Base-by-base conservation (phyloP, 1,140 invertebrate species). In the Pteromalus puparum region DNA sequence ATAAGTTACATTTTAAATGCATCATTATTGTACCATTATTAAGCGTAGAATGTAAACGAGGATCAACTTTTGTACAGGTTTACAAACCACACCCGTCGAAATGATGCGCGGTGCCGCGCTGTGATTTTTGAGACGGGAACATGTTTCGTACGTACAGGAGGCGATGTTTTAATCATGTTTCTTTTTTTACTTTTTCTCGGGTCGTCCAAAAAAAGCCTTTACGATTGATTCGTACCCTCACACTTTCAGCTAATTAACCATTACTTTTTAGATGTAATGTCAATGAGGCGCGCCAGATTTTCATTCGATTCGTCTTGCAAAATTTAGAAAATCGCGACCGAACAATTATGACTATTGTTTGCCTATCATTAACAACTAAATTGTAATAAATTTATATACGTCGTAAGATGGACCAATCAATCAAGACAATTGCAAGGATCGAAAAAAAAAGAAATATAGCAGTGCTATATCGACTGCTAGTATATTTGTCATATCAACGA, bases 1-100 rank as follows among this genome's bases (percentile, higher is more conserved):
- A 92, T 92, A 91, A 92, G 91, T 93, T 93, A 92, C 90, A 91
- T 90, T 92, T 92, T 92, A 92, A 92, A 91, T 91, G 91, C 90
- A 92, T 91, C 92, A 93, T 92, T 91, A 92, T 91, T 91, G 89
- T 92, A 91, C 89, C 90, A 90, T 90, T 90, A 89, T 88, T 92
- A 91, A 91, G 89, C 90, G 88, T 91, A 89, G 89, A 90, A 87
- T 91, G 81, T 86, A 90, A 91, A 90, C 76, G 83, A 91, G 88
- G 86, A 91, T 91, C 88, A 91, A 92, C 88, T 92, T 92, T 93
- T 93, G 91, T 93, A 93, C 91, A 92, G 91, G 90, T 92, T 92
- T 91, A 91, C 89, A 91, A 86, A 85, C 86, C 88, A 90, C 87
- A 89, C 76, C 77, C 85, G 81, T 86, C 85, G 61, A 86, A 79